Base-by-base conservation (phyloP, 2,888 invertebrate genomes). In the Diloba caeruleocephala region DNA sequence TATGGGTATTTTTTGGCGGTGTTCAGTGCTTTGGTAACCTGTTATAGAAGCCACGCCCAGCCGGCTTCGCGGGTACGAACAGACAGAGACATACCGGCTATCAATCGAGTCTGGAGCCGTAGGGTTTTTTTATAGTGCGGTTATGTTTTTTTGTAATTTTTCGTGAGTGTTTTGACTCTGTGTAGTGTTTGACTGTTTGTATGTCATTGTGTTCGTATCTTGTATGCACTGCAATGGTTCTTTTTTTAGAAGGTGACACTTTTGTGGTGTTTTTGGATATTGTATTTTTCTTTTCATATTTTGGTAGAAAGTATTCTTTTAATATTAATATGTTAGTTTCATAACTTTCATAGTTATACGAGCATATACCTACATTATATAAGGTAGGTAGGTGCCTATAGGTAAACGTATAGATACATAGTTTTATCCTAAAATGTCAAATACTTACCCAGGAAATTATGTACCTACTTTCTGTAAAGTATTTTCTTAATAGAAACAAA, bases 1-100 rank as follows among this genome's bases (percentile, higher is more conserved):
- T 91, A 92, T 92, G 89, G 89, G 83, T 90, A 92, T 91, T 92
- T 92, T 93, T 93, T 91, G 92, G 90, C 89, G 89, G 87, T 84
- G 76, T 85, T 82, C 82, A 73, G 85, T 85, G 82, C 89, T 88
- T 87, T 88, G 80, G 88, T 90, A 92, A 92, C 92, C 92, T 90
- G 93, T 92, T 90, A 86, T 84, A 76, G 76, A 59, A 57, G 84
- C 90, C 92, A 87, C 93, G 93, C 93, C 93, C 92, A 81, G 79
- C 74, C 57, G 74, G 71, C 79, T 79, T 81, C 76, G 82, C 81
- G 81, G 80, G 82, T 84, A 87, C 87, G 85, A 85, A 85, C 83
- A 82, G 86, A 81, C 81, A 81, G 78, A 77, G 84, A 71, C 61
- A 55, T 43, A 81, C 78, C 74, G 80, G 85, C 86, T 88, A 90